Evolutionary conservation across 2,888 invertebrate genomes (phyloP).

Genomic region (Pandemis heparana): DNA sequence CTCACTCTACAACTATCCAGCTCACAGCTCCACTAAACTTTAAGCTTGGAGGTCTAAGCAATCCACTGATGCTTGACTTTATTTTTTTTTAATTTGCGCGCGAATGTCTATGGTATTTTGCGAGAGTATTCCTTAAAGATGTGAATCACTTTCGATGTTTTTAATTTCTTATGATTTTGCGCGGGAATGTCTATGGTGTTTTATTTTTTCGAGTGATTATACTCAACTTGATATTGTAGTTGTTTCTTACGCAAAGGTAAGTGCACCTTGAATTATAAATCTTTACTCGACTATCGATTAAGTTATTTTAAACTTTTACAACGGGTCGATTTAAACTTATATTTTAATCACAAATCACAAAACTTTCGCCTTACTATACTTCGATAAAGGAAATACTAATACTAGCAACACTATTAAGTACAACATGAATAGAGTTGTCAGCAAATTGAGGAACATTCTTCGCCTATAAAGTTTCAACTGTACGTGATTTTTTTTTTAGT

Average conservation of each 20-base stretch:
- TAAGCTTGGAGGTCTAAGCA: neutral
- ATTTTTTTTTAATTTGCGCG: too few relatives aligned
- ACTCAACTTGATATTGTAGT: neutral
- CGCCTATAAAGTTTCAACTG: neutral
- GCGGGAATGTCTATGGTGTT: too few relatives aligned
- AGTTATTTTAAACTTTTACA: conserved; percentile 30
- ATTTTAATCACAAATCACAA: conserved; percentile 25
- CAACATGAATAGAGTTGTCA: conserved; percentile 72
- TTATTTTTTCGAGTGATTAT: too few relatives aligned
- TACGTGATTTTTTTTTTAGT: neutral
- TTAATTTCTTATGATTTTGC: too few relatives aligned
- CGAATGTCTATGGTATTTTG: too few relatives aligned
- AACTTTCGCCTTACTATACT: conserved; percentile 59
- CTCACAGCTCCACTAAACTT: neutral
- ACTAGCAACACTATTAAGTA: conserved; percentile 74
- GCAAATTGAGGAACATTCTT: conserved; percentile 62
- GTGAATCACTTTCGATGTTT: too few relatives aligned
- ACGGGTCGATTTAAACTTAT: neutral
- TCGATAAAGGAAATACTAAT: conserved; percentile 75
- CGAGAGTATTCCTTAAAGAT: too few relatives aligned
- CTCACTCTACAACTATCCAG: neutral
- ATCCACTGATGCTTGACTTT: too few relatives aligned
- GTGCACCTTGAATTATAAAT: neutral
- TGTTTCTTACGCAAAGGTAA: neutral
- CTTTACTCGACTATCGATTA: conserved; percentile 26